Evolutionary conservation across 1,140 invertebrate species (phyloP).

Genomic region (Bombus soroeensis): DNA sequence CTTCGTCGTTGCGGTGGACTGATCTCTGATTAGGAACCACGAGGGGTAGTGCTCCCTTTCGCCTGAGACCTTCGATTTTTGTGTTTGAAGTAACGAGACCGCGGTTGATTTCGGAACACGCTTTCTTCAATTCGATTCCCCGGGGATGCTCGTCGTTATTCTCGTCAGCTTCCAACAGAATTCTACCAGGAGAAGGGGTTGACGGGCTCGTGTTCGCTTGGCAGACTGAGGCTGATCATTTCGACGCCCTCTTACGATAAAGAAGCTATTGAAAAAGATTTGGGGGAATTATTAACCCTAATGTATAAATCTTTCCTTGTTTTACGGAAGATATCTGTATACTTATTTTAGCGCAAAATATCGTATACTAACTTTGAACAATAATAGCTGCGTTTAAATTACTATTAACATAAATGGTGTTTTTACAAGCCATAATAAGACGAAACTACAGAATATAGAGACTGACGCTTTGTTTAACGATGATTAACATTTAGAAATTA

Average conservation of each 20-base stretch:
- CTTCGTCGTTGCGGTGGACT: conserved; percentile 9
- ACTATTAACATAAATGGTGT: no score
- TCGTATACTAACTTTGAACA: neutral
- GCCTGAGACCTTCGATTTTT: neutral
- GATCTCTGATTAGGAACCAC: conserved; percentile 51
- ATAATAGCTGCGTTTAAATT: no score
- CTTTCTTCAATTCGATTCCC: conserved; percentile 1
- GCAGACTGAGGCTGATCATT: conserved; percentile 23
- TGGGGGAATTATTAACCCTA: neutral
- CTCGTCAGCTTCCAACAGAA: neutral
- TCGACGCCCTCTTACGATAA: neutral
- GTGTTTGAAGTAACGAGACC: conserved; percentile 27
- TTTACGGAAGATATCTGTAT: neutral
- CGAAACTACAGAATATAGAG: no score
- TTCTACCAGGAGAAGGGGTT: neutral
- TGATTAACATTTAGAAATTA: no score
- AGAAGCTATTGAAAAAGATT: neutral
- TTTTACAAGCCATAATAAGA: no score
- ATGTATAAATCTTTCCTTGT: neutral
- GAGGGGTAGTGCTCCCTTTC: neutral
- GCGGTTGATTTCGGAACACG: conserved; percentile 30
- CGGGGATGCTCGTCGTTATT: neutral
- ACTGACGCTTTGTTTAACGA: no score
- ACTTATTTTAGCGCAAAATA: neutral
- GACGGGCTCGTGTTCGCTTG: neutral